Evolutionary conservation across 2,888 invertebrate genomes (phyloP).

Genomic region (Eristalinus aeneus): DNA sequence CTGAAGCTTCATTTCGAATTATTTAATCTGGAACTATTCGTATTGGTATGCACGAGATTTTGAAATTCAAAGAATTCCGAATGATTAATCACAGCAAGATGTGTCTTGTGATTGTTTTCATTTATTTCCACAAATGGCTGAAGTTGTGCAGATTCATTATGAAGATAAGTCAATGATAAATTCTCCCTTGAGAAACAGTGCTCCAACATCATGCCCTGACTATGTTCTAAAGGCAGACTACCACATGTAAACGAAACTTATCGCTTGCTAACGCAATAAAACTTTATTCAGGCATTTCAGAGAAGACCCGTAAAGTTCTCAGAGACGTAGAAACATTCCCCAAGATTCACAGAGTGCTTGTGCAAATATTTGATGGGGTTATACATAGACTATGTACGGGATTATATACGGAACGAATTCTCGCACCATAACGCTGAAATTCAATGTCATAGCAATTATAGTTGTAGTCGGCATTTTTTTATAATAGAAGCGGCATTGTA

Average conservation of each 20-base stretch:
- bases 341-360: neutral
- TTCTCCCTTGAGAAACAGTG: neutral
- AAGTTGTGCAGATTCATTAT: neutral
- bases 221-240: neutral
- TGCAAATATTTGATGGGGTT: constrained; percentile 39
- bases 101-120: neutral
- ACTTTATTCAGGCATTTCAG: neutral
- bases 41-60: neutral
- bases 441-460: constrained; percentile 35
- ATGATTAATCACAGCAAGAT: neutral
- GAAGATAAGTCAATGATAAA: neutral
- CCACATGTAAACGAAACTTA: neutral
- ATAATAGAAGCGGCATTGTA: constrained; percentile 1
- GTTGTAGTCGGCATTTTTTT: neutral
- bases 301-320: neutral
- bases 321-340: neutral
- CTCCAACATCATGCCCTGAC: neutral
- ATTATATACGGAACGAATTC: neutral
- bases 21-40: neutral
- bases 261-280: neutral
- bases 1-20: neutral
- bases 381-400: neutral
- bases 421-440: constrained; percentile 7
- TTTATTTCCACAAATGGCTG: neutral
- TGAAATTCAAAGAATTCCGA: neutral